Conservation (phyloP, 2,113 vertebrate genomes). For the Ochotona curzoniae region DNA sequence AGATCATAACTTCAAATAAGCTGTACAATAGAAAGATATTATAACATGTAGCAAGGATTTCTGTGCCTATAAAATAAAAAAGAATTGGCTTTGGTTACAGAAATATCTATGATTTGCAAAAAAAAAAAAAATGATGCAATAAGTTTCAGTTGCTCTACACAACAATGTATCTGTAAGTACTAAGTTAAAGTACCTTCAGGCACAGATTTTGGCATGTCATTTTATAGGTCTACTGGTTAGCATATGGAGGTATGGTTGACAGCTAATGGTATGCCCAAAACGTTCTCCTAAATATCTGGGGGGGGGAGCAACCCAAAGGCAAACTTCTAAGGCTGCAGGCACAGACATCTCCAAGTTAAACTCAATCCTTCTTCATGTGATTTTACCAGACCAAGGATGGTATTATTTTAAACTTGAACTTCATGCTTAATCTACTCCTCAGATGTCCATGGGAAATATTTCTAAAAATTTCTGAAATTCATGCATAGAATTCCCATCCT, state of each 20-base stretch:
- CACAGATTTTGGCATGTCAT: conserved; percentile 25
- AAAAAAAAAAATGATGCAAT: neutral
- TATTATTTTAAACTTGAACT: neutral
- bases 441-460: neutral
- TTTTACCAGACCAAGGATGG: neutral
- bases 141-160: conserved; percentile 37
- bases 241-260: neutral
- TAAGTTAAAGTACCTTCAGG: neutral
- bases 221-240: conserved; percentile 46
- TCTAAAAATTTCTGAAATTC: too few relatives aligned
- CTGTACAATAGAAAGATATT: conserved; percentile 42
- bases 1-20: conserved; percentile 60
- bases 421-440: neutral
- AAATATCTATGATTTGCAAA: neutral
- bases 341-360: conserved; percentile 10
- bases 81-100: neutral
- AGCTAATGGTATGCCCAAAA: neutral
- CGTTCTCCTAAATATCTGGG: neutral
- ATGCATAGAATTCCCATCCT: too few relatives aligned
- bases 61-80: conserved; percentile 41
- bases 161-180: neutral
- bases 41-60: neutral
- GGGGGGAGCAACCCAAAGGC: neutral
- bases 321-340: neutral
- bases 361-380: neutral